phyloP scores from a whole-genome alignment of 2,797 vertebrate genomes.

The Phataginus tetradactyla region DNA sequence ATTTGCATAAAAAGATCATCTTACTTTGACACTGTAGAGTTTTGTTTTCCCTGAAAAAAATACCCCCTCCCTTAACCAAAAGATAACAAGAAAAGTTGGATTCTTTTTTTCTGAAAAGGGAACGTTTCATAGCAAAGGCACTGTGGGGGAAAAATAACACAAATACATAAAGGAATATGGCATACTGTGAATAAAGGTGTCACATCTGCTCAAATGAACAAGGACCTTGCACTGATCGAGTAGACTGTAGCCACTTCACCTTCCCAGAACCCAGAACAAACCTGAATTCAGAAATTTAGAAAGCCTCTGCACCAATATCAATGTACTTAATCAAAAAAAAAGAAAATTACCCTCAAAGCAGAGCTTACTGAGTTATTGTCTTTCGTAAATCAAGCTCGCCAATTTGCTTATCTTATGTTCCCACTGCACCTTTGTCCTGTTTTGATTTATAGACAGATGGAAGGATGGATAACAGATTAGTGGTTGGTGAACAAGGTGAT shows the following conservation, averaged over 20 bases:
- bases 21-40: constrained; percentile 54
- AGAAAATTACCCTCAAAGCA: neutral
- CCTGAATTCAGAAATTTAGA: neutral
- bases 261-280: neutral
- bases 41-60: constrained; percentile 60
- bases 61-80: constrained; percentile 16
- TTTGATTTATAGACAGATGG: constrained; percentile 12
- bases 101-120: constrained; percentile 51
- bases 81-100: constrained; percentile 49
- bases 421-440: neutral
- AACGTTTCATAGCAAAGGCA: constrained; percentile 19
- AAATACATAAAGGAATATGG: constrained; percentile 34
- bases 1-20: constrained; percentile 79
- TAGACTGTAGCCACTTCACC: neutral
- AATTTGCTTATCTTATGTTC: neutral
- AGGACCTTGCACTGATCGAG: neutral
- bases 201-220: constrained; percentile 49
- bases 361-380: neutral
- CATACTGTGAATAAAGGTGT: constrained; percentile 47
- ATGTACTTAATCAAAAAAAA: neutral
- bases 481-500: neutral
- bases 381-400: constrained; percentile 43
- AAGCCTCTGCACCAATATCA: neutral
- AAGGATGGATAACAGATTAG: neutral
- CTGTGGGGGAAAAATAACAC: neutral